phyloP scores from a whole-genome alignment of 92 coral and sea anemone species.

The Metridium senile region DNA sequence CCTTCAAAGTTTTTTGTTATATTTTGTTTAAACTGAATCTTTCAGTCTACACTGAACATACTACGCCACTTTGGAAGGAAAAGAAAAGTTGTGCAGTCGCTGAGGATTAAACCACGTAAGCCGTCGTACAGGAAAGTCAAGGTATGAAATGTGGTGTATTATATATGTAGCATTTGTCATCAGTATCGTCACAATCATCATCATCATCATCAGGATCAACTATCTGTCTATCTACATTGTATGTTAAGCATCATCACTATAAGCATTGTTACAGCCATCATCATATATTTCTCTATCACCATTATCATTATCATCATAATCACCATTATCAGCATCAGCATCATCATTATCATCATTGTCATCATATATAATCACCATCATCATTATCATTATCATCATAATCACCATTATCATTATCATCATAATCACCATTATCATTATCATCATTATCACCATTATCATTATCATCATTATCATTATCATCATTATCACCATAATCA shows the following conservation, averaged over 20 bases:
- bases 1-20: not conserved
- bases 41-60: slow-evolving; percentile 69
- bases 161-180: no score
- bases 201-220: not conserved
- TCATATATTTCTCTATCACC: not conserved
- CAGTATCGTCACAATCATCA: not conserved
- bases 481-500: not conserved
- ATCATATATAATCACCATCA: not conserved
- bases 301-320: not conserved
- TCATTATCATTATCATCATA: not conserved
- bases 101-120: slow-evolving; percentile 37
- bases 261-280: not conserved
- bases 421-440: not conserved
- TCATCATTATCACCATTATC: not conserved
- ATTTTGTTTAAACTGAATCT: not conserved
- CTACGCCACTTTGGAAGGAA: slow-evolving; percentile 55
- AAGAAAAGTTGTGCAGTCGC: slow-evolving; percentile 61
- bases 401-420: not conserved
- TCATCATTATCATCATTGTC: not conserved
- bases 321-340: not conserved
- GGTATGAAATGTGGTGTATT: no score
- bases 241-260: not conserved
- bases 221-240: not conserved
- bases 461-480: not conserved
- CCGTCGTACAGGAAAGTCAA: slow-evolving; percentile 28